A percentile compares a stretch with the other conserved stretches of the same genome.
Evolutionary conservation across 2,113 vertebrate species (phyloP).

Genomic region (Pelecanus crispus): DNA sequence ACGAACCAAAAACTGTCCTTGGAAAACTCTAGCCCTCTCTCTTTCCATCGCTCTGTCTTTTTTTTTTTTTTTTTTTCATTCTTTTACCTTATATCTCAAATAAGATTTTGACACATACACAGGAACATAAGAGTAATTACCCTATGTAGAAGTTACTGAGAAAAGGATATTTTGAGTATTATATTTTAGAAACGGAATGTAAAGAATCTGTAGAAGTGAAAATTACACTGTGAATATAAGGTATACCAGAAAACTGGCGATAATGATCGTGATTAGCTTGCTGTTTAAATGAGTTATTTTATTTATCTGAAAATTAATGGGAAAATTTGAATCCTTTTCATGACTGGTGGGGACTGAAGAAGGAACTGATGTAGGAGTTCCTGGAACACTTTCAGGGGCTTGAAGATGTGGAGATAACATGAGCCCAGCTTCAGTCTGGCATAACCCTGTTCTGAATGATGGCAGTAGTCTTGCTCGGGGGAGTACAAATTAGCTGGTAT

Average conservation of each 20-base stretch:
- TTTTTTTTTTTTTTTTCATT: not conserved
- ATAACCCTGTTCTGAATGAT: not conserved
- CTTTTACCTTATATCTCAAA: not conserved
- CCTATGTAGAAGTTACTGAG: not conserved
- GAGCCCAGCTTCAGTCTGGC: not conserved
- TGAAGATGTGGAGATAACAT: not conserved
- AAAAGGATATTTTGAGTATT: not conserved
- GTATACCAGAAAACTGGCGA: not conserved
- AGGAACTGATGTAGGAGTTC: not conserved
- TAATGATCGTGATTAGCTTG: not conserved
- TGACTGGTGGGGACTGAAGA: not conserved
- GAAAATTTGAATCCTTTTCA: not conserved
- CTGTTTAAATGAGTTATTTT: not conserved
- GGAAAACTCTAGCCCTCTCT: not conserved
- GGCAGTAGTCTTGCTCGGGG: not conserved
- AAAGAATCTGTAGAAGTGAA: not conserved
- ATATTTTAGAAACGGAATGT: not conserved
- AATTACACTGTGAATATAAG: not conserved
- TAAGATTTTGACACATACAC: not conserved
- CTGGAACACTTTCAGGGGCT: not conserved
- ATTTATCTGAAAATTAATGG: not conserved
- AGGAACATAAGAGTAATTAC: not conserved
- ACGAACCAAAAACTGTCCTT: not conserved
- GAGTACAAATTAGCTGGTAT: not conserved
- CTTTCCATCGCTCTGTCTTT: not conserved